These are phyloP conservation scores for Euphydryas editha DNA, from an alignment of 2,888 invertebrate species.

Conservation along the genomic window DNA sequence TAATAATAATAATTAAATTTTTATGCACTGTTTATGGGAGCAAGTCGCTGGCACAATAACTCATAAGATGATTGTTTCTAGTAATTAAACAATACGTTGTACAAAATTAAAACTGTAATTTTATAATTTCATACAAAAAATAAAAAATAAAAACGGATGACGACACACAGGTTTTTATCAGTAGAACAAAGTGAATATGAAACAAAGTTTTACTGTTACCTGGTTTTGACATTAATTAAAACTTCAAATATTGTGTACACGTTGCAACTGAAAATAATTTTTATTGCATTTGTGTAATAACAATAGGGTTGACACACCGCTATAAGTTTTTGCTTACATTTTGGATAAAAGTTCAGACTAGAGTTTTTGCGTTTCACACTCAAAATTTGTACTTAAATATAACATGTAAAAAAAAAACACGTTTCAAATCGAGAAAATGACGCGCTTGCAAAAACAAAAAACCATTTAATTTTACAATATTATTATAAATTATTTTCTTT, in stretches of 20 bases:
- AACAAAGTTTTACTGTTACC: constrained; percentile 12
- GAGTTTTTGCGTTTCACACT: no score
- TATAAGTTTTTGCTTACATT: background rate
- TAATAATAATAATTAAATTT: background rate
- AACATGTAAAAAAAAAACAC: no score
- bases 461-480: no score
- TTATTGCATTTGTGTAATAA: constrained; percentile 9
- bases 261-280: constrained; percentile 14
- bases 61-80: background rate
- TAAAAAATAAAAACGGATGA: background rate
- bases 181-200: background rate
- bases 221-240: constrained; percentile 26
- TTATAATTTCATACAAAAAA: background rate
- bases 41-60: background rate
- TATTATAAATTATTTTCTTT: no score
- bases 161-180: background rate
- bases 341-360: background rate
- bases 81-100: background rate
- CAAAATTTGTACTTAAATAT: no score
- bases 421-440: no score
- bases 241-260: constrained; percentile 22
- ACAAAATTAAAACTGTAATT: background rate
- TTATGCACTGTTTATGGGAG: background rate
- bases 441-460: no score
- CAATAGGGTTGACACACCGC: background rate